phyloP scores from a whole-genome alignment of 1,140 invertebrate genomes.

The Brachionus rubens region DNA sequence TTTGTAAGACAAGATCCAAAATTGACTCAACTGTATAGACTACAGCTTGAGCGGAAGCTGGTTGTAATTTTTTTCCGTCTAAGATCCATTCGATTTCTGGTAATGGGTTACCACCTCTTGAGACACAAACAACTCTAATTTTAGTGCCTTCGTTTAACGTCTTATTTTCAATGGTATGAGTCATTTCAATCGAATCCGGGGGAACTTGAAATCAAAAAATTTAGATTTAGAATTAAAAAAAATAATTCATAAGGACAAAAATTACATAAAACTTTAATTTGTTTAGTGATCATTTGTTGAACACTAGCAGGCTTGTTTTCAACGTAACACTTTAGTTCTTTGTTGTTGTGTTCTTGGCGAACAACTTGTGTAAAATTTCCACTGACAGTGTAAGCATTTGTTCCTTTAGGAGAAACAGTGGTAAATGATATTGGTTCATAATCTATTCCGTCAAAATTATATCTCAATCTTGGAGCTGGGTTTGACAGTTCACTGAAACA shows the following conservation, averaged over 20 bases:
- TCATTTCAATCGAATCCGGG: constrained; percentile 38
- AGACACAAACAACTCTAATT: constrained; percentile 24
- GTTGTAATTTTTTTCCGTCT: constrained; percentile 2
- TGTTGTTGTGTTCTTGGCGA: constrained; percentile 34
- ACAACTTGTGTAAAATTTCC: constrained; percentile 33
- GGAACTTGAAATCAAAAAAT: background rate
- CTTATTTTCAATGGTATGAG: background rate
- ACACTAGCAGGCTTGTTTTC: constrained; percentile 29
- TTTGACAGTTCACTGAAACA: constrained; percentile 34
- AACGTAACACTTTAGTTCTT: constrained; percentile 39
- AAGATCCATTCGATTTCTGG: constrained; percentile 39
- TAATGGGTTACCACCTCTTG: constrained; percentile 39
- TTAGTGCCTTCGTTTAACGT: constrained; percentile 9
- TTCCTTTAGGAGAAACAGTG: background rate
- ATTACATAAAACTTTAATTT: constrained; percentile 43
- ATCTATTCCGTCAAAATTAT: constrained; percentile 43
- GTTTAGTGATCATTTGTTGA: constrained; percentile 44
- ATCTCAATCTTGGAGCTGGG: constrained; percentile 33
- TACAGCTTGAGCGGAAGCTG: constrained; percentile 1
- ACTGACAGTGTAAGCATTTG: background rate
- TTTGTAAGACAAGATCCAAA: constrained; percentile 19
- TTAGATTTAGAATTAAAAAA: background rate
- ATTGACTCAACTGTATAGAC: constrained; percentile 34
- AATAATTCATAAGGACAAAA: background rate
- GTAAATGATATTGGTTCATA: constrained; percentile 35